Percentiles rank a stretch among this genome's conserved stretches.
Evolutionary conservation across 2,888 invertebrate species (phyloP).

Genomic region (Mechanitis messenoides): DNA sequence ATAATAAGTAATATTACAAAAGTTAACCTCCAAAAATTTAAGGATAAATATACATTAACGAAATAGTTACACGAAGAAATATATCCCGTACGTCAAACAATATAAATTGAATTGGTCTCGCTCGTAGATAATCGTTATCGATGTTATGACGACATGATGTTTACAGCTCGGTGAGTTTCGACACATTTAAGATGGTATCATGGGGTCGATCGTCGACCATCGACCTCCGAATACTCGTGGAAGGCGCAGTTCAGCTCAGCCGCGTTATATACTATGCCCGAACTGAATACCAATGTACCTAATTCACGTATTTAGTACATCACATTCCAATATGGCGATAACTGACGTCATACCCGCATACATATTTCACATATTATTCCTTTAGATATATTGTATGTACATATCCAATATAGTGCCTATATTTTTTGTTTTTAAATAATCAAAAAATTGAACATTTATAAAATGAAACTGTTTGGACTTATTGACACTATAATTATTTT

Average conservation of each 20-base stretch:
- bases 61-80: slow-evolving; percentile 4
- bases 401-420: too few relatives aligned
- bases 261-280: slow-evolving; percentile 46
- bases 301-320: slow-evolving; percentile 28
- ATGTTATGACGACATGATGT: slow-evolving; percentile 4
- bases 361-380: not conserved
- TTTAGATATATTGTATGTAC: not conserved
- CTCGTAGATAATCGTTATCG: slow-evolving; percentile 10
- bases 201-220: slow-evolving; percentile 34
- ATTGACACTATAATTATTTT: too few relatives aligned
- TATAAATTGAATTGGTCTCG: slow-evolving; percentile 11
- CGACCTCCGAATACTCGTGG: slow-evolving; percentile 50
- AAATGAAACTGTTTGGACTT: too few relatives aligned
- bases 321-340: slow-evolving; percentile 6
- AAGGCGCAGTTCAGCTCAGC: slow-evolving; percentile 37
- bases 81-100: slow-evolving; percentile 8
- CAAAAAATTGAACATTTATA: too few relatives aligned
- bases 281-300: slow-evolving; percentile 53
- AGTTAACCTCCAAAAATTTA: too few relatives aligned
- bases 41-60: too few relatives aligned
- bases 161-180: slow-evolving; percentile 10
- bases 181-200: slow-evolving; percentile 18
- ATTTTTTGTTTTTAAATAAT: not conserved
- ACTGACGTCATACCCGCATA: slow-evolving; percentile 4
- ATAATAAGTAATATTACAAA: too few relatives aligned